These are phyloP conservation scores for Cheilosia impressa DNA, from an alignment of 2,888 invertebrate genomes.

Conservation along the genomic window DNA sequence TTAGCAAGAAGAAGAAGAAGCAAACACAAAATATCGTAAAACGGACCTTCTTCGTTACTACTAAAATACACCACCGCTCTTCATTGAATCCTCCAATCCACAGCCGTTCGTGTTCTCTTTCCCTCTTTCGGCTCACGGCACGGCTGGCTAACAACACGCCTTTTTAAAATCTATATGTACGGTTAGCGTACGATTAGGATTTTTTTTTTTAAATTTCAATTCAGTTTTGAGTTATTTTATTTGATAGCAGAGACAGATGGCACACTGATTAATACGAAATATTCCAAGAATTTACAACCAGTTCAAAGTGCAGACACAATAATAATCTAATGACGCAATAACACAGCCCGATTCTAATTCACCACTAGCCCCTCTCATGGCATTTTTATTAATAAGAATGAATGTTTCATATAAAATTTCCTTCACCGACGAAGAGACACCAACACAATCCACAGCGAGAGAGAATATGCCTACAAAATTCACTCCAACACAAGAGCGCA, in stretches of 20 bases:
- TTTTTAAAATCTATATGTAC: constrained; percentile 61
- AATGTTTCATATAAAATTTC: constrained; percentile 41
- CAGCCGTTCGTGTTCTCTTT: constrained; percentile 38
- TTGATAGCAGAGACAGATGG: constrained; percentile 10
- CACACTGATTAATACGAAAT: constrained; percentile 19
- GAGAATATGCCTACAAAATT: constrained; percentile 50
- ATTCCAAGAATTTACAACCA: constrained; percentile 3
- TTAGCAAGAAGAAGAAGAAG: constrained; percentile 14
- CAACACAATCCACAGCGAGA: constrained; percentile 53
- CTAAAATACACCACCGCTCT: constrained; percentile 55
- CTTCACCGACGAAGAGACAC: constrained; percentile 18
- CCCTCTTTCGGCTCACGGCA: constrained; percentile 57
- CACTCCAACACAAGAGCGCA: constrained; percentile 50
- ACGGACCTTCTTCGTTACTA: constrained; percentile 74
- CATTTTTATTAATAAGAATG: constrained; percentile 51
- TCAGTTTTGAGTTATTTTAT: constrained; percentile 5
- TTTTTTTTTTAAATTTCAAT: constrained; percentile 25
- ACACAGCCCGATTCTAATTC: constrained; percentile 43
- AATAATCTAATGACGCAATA: constrained; percentile 68
- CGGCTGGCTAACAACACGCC: constrained; percentile 65
- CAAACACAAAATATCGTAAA: constrained; percentile 71
- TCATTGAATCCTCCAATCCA: constrained; percentile 55
- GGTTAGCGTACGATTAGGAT: constrained; percentile 17
- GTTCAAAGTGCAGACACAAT: constrained; percentile 20
- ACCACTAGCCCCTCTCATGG: constrained; percentile 32